These are phyloP conservation scores for Euwallacea fornicatus DNA, from an alignment of 1,140 invertebrate genomes.

Conservation along the genomic window DNA sequence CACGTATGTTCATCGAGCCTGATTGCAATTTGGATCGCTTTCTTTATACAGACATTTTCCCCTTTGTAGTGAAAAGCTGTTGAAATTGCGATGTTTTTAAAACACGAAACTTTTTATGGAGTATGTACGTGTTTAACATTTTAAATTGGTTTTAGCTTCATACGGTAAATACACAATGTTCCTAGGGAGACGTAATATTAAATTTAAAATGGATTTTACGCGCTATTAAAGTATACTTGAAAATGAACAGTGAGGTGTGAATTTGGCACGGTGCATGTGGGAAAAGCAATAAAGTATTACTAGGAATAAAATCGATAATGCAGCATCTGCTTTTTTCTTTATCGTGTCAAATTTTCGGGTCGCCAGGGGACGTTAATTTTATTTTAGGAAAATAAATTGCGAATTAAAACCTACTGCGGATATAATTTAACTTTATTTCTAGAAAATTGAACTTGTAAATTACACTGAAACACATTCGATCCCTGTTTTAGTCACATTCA, in stretches of 20 bases:
- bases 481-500: conserved; percentile 21
- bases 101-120: conserved; percentile 16
- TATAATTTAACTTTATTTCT: conserved; percentile 7
- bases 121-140: conserved; percentile 12
- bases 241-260: conserved; percentile 38
- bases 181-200: conserved; percentile 12
- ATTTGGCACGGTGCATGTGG: conserved; percentile 39
- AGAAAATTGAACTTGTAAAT: conserved; percentile 24
- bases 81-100: conserved; percentile 17
- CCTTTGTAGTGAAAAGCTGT: conserved; percentile 19
- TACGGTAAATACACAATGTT: conserved; percentile 6
- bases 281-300: conserved; percentile 42
- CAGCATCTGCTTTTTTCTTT: conserved; percentile 37
- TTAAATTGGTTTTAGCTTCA: conserved; percentile 12
- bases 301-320: conserved; percentile 40
- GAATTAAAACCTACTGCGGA: conserved; percentile 1
- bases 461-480: conserved; percentile 15
- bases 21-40: conserved; percentile 6
- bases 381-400: conserved; percentile 14
- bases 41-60: conserved; percentile 16
- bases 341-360: conserved; percentile 19
- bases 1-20: conserved; percentile 11
- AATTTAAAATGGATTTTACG: conserved; percentile 39
- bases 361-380: conserved; percentile 16
- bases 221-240: conserved; percentile 32